Conservation (phyloP, 2,113 vertebrate species). For the Lycaon pictus region DNA sequence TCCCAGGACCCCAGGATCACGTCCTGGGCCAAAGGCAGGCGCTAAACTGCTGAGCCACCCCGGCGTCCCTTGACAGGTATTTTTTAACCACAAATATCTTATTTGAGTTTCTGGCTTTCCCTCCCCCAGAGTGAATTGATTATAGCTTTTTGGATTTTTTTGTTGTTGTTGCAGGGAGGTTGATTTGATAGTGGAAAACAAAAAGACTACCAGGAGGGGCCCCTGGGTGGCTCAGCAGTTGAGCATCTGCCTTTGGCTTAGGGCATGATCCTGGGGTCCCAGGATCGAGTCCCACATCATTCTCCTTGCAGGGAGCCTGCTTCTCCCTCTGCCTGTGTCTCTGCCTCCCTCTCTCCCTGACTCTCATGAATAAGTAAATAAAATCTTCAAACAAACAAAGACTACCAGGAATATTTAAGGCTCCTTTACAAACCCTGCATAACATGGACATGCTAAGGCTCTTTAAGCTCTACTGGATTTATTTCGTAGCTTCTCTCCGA, state of each 20-base stretch:
- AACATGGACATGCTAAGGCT: background rate
- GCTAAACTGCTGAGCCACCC: too few species aligned
- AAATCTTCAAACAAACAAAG: too few species aligned
- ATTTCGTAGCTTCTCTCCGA: conserved; percentile 1
- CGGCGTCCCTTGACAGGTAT: background rate
- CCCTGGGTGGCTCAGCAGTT: too few species aligned
- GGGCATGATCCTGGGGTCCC: too few species aligned
- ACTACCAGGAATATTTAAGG: background rate
- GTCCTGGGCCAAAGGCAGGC: too few species aligned
- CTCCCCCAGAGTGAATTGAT: background rate
- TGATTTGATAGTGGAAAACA: conserved; percentile 14
- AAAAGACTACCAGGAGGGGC: background rate
- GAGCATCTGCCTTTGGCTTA: too few species aligned
- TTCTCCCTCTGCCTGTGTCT: too few species aligned
- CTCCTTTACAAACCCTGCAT: background rate
- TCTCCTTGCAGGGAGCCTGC: too few species aligned
- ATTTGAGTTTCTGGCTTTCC: background rate
- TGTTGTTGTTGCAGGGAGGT: background rate
- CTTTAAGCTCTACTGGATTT: background rate
- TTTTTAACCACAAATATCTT: conserved; percentile 36
- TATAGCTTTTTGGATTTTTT: background rate
- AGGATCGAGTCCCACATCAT: too few species aligned
- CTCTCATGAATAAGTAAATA: too few species aligned
- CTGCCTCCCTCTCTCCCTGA: too few species aligned
- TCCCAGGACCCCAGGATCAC: too few species aligned